Evolutionary conservation across 1,140 invertebrate species (phyloP), one percentile per base, ranked within the genome.

Genomic region (Plodia interpunctella): DNA sequence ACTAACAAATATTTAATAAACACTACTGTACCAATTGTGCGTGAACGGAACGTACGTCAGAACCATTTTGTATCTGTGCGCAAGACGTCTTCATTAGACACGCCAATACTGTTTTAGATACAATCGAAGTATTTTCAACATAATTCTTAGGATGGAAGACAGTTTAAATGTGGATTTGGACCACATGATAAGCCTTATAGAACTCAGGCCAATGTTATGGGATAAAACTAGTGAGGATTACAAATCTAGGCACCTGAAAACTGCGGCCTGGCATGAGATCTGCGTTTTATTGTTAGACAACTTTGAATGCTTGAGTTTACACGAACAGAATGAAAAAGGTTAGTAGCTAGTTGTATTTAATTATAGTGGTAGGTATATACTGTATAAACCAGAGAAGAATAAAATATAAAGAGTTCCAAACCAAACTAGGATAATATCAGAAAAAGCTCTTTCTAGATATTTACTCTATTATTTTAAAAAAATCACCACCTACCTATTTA

Each of bases 71-170:
- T 44, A 44, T 44, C n/a, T 15, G n/a, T 44, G n/a, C 38, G 38
- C 38, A 44, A 44, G 38, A 44, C 38, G 38, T 44, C 38, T 44
- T 44, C n/a, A 15, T 44, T 44, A 44, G 38, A 44, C 38, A 44
- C 38, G 13, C 38, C 38, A 15, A 15, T 3, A 15, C 38, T 44
- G 38, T 44, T 44, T 44, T 44, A 44, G 38, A 15, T 44, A 32
- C 30, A 32, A 32, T 10, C 30, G 30, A 32, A 8, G 9, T 32
- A 32, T 32, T 32, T 44, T 9, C 32, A 35, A 35, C 13, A 35
- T n/a, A 35, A 11, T 35, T 35, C 13, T 44, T 44, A 44, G 2
- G 15, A 44, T 44, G 38, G 38, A 44, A 17, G 38, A 44, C 15
- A 44, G 10, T 15, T 1, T 44, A 44, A 44, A 44, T 17, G 38